Conservation (phyloP, 2,113 vertebrate species). For the Himantopus leucocephalus region DNA sequence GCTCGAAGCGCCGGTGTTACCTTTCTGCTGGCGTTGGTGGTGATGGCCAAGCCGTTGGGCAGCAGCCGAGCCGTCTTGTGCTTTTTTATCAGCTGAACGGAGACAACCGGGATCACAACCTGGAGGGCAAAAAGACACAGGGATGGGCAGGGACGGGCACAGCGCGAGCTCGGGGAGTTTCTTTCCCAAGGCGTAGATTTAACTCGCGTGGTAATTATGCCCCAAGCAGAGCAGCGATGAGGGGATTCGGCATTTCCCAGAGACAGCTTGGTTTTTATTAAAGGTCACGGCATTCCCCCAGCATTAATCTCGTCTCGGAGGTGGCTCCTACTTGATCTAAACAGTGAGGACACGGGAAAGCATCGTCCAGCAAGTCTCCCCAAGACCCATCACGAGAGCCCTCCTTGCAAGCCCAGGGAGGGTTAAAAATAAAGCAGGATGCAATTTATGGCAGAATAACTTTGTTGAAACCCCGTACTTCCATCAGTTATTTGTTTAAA, state of each 20-base stretch:
- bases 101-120: conserved; percentile 90
- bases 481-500: conserved; percentile 7
- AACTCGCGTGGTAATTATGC: fast-evolving
- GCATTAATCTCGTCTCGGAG: fast-evolving
- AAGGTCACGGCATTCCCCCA: neutral
- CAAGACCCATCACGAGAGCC: neutral
- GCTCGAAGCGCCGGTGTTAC: conserved; percentile 30
- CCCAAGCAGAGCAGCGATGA: fast-evolving
- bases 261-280: neutral
- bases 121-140: neutral
- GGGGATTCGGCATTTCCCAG: neutral
- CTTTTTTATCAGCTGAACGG: conserved; percentile 92
- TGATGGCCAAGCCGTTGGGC: conserved; percentile 93
- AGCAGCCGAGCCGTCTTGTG: conserved; percentile 92
- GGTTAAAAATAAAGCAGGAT: neutral
- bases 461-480: neutral
- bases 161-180: fast-evolving
- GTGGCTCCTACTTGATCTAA: neutral
- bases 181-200: neutral
- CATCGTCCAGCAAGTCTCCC: too few species aligned
- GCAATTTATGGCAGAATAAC: neutral
- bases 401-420: neutral
- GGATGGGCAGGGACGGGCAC: neutral
- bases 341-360: neutral
- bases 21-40: conserved; percentile 90